phyloP scores from a whole-genome alignment of 2,888 invertebrate genomes.

The Nymphalis urticae region DNA sequence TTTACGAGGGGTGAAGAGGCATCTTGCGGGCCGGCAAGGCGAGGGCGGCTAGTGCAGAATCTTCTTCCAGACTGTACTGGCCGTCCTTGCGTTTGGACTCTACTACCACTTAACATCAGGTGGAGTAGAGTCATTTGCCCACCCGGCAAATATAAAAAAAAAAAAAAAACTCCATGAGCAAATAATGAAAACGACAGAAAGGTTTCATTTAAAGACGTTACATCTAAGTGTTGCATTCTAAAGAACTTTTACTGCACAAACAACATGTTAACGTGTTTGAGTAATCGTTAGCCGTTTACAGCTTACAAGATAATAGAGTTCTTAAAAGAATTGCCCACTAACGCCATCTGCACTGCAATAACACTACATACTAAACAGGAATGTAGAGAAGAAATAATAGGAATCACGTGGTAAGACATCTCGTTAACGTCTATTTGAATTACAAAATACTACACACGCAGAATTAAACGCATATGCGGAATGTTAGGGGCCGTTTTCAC shows the following conservation, averaged over 20 bases:
- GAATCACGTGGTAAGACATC: conserved; percentile 29
- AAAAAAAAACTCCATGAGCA: too few relatives aligned
- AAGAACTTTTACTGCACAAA: not conserved
- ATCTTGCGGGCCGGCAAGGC: too few relatives aligned
- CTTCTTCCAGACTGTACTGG: too few relatives aligned
- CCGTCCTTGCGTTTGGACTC: too few relatives aligned
- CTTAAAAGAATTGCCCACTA: conserved; percentile 12
- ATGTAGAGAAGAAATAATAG: conserved; percentile 32
- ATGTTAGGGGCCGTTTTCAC: conserved; percentile 24
- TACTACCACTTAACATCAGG: too few relatives aligned
- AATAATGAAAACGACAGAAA: too few relatives aligned
- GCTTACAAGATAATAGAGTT: conserved; percentile 7
- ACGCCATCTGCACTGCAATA: conserved; percentile 13
- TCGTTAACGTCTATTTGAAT: conserved; percentile 36
- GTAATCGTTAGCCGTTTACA: not conserved
- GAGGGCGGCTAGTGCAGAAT: too few relatives aligned
- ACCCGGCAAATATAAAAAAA: too few relatives aligned
- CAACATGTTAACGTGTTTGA: not conserved
- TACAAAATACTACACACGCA: conserved; percentile 37
- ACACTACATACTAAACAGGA: conserved; percentile 25
- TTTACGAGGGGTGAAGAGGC: too few relatives aligned
- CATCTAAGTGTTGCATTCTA: too few relatives aligned
- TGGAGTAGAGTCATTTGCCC: too few relatives aligned
- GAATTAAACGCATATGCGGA: conserved; percentile 33
- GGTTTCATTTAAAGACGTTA: too few relatives aligned